A percentile compares a stretch with the other conserved stretches of the same genome.
phyloP scores from a whole-genome alignment of 1,140 invertebrate species.

The Drosophila busckii region DNA sequence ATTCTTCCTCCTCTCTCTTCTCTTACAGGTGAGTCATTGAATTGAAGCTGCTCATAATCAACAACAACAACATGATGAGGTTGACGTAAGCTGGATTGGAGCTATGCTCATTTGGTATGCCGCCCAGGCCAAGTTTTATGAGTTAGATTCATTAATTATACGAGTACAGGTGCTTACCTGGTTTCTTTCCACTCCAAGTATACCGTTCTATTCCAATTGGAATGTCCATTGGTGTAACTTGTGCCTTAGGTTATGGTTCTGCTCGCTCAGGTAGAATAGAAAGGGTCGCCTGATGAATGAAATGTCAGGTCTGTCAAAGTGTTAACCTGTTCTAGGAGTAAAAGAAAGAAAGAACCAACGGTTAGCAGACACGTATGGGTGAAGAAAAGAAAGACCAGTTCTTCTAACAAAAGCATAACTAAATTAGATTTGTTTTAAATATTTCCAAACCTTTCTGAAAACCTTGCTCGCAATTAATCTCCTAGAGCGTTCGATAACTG shows the following conservation, averaged over 20 bases:
- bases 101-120: constrained; percentile 34
- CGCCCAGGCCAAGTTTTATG: constrained; percentile 1
- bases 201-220: constrained; percentile 50
- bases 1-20: too few species aligned
- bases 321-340: constrained; percentile 2
- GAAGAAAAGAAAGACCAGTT: too few species aligned
- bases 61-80: too few species aligned
- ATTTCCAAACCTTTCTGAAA: too few species aligned
- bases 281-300: constrained; percentile 37
- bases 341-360: too few species aligned
- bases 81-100: too few species aligned
- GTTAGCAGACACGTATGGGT: too few species aligned
- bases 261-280: background rate
- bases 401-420: too few species aligned
- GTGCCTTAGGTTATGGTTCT: constrained; percentile 51
- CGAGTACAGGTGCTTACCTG: constrained; percentile 7
- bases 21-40: constrained; percentile 34
- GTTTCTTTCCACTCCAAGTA: constrained; percentile 1
- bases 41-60: too few species aligned
- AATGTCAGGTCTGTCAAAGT: constrained; percentile 31
- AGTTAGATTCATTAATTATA: constrained; percentile 34
- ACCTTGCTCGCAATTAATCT: too few species aligned
- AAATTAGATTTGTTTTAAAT: too few species aligned
- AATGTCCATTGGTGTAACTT: constrained; percentile 11
- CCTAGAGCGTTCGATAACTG: too few species aligned